Evolutionary conservation across 2,888 invertebrate genomes (phyloP), one percentile per base, ranked within the genome.

Genomic region (Epiblema foenella): DNA sequence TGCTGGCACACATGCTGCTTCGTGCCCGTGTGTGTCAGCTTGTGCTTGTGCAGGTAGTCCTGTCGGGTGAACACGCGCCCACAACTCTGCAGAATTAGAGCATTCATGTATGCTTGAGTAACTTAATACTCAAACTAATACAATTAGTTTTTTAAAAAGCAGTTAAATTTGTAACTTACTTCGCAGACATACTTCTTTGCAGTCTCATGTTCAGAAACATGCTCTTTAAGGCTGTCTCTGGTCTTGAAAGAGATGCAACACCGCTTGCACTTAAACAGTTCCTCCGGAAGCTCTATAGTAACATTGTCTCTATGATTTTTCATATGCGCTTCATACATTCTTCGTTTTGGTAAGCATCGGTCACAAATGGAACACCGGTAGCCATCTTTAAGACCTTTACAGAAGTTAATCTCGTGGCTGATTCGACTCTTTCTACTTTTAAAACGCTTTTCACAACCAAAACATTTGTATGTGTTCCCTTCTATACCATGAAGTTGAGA

Each of bases 151-250:
- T 4, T 24, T 1, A 3, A 3, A 3, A 24, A 37, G 8, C 46
- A 17, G 20, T 49, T 52, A 46, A 4, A n/a, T 42, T 54, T 52
- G 9, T 20, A 54, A 84, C 83, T 82, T 75, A 93, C 93, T 84
- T 93, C 93, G 80, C 93, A 93, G 67, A 93, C 81, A 84, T 81
- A 92, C 65, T 85, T 89, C 56, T 85, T 85, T 11, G 77, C 80
- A 12, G 69, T 76, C 1, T 76, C 77, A 78, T 89, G 89, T 58
- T 80, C 78, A 0, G 64, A 70, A 51, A 79, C 79, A 72, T 93
- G 93, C 15, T 81, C 77, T 20, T 75, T 83, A 24, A 91, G 78
- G 24, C 76, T 69, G 2, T 85, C 82, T 49, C 83, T 86, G 15
- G 83, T 89, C 15, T 85, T 83, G 76, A 88, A 93, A 1, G 76